Evolutionary conservation across 1,140 invertebrate species (phyloP), one percentile per base, ranked within the genome.

Genomic region (Phortica variegata): DNA sequence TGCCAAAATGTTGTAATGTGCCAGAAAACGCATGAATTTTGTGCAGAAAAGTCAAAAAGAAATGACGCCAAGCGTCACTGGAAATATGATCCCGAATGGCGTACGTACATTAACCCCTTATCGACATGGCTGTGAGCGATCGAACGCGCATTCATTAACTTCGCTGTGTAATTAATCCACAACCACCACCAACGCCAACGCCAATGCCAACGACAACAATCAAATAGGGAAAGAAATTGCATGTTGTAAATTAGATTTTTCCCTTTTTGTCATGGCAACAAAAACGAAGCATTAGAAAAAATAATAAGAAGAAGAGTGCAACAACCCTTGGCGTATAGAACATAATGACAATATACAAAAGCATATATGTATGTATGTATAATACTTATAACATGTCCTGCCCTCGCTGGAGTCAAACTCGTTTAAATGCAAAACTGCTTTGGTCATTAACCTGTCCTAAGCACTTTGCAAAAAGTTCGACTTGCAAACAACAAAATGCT

Each of bases 201-300:
- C 8, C 2, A 40, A 43, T 52, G 13, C 49, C 47, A 58, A 58
- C 32, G 6, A n/a, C 32, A 4, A 58, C 61, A 45, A 42, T 13
- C 43, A 19, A 18, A 26, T 20, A n/a, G 9, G 12, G 7, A 34
- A 47, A 49, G 56, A 56, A 66, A 56, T 66, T 66, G 63, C 63
- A 66, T 66, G 63, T 60, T 66, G 54, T 58, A 68, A 66, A 68
- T 66, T 68, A 58, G 63, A 66, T 66, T 66, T 68, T 62, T 56
- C 10, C 10, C 23, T 26, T 51, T 63, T 54, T 52, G 63, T 66
- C 63, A 66, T 66, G 63, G 48, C 63, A 68, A 66, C 63, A 65
- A 26, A 26, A 26, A 26, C 23, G 10, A 26, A 6, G 23, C 10
- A 10, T 5, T 5, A 26, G 23, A 26, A 10, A 6, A 26, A 26